A percentile compares a stretch with the other conserved stretches of the same genome.
Evolutionary conservation across 1,140 invertebrate genomes (phyloP).

Genomic region (Temnothorax nylanderi): DNA sequence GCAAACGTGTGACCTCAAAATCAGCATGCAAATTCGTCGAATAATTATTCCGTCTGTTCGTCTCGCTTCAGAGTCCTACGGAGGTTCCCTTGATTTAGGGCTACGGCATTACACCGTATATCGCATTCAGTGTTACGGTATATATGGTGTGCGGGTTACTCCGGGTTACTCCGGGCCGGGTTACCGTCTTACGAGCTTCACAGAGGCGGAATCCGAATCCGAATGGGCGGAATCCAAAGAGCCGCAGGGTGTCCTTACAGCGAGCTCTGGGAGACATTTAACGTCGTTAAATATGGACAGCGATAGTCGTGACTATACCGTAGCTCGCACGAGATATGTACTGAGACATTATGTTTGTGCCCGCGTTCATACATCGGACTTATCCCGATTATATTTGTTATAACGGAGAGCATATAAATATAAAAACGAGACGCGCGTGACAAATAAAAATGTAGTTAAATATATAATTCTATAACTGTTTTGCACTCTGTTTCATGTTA

Average conservation of each 20-base stretch:
- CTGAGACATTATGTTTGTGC: not conserved
- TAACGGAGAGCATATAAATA: not conserved
- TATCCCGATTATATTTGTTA: not conserved
- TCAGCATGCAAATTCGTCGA: slow-evolving; percentile 83
- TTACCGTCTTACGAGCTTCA: slow-evolving; percentile 37
- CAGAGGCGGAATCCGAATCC: slow-evolving; percentile 34
- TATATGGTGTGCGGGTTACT: not conserved
- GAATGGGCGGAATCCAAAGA: slow-evolving; percentile 25
- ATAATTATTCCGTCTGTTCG: slow-evolving; percentile 83
- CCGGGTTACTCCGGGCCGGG: no score
- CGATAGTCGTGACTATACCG: slow-evolving; percentile 14
- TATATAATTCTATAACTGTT: not conserved
- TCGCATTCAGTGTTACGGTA: slow-evolving; percentile 30
- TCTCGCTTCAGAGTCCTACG: slow-evolving; percentile 64
- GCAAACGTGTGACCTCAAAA: slow-evolving; percentile 83
- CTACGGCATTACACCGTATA: not conserved
- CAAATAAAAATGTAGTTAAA: not conserved
- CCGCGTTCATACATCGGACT: not conserved
- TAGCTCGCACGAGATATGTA: slow-evolving; percentile 12
- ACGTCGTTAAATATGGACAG: slow-evolving; percentile 66
- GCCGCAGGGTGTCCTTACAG: slow-evolving; percentile 41
- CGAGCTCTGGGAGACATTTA: slow-evolving; percentile 63
- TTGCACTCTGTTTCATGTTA: not conserved
- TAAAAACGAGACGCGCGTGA: not conserved
- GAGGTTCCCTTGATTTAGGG: slow-evolving; percentile 75